A percentile compares a stretch with the other conserved stretches of the same genome.
Evolutionary conservation across 1,140 invertebrate species (phyloP).

Genomic region (Drosophila kepulauana): DNA sequence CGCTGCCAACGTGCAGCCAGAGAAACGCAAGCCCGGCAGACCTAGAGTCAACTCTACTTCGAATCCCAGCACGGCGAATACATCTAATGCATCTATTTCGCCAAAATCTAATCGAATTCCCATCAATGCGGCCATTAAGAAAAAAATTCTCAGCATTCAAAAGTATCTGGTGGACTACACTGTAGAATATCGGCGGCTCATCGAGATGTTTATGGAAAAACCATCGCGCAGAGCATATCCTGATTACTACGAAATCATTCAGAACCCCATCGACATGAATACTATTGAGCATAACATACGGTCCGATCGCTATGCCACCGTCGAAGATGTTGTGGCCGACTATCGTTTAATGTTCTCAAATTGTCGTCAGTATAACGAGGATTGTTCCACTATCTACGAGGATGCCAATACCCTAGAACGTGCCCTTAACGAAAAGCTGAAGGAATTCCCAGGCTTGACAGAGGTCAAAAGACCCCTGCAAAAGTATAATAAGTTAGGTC

Average conservation of each 20-base stretch:
- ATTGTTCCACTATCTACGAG: constrained; percentile 96
- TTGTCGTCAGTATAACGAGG: constrained; percentile 98
- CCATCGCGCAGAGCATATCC: constrained; percentile 98
- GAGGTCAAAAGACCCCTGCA: constrained; percentile 77
- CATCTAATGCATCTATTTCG: constrained; percentile 61
- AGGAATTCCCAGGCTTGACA: constrained; percentile 87
- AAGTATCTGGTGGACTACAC: constrained; percentile 92
- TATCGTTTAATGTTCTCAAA: constrained; percentile 97
- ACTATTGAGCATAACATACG: constrained; percentile 97
- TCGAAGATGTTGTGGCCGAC: constrained; percentile 88
- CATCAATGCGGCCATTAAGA: constrained; percentile 87
- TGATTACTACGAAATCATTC: constrained; percentile 97
- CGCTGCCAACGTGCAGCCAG: constrained; percentile 48
- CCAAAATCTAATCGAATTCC: constrained; percentile 79
- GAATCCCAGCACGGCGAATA: constrained; percentile 85
- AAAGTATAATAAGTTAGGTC: constrained; percentile 69
- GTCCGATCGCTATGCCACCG: constrained; percentile 87
- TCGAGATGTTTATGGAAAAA: constrained; percentile 97
- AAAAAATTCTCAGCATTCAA: constrained; percentile 90
- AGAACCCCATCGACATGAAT: constrained; percentile 97
- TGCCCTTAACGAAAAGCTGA: constrained; percentile 93
- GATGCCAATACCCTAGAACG: constrained; percentile 96
- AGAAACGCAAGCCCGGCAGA: constrained; percentile 81
- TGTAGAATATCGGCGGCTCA: constrained; percentile 92
- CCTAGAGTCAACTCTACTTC: constrained; percentile 85